Base-by-base conservation (phyloP, 2,797 vertebrate genomes). In the Erpetoichthys calabaricus region DNA sequence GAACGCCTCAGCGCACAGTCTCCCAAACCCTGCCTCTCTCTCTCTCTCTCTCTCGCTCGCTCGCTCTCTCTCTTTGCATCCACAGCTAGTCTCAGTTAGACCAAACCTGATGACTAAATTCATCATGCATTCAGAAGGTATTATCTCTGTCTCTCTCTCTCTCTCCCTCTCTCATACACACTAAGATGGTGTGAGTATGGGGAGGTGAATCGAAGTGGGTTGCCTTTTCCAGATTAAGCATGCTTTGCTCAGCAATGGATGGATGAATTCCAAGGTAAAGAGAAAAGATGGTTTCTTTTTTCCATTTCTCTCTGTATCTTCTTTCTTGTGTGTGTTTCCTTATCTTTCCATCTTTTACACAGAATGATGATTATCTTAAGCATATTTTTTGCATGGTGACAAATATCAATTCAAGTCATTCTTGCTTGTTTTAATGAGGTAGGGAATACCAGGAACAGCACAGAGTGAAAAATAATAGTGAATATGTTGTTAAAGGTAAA, bases 121-220 rank as follows among this genome's bases (percentile, higher is more conserved):
- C 89, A 86, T 86, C 84, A 79, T 83, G 86, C 85, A 85, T 89
- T 87, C 87, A 82, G 78, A 71, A 86, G 73, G 76, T 78, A 74
- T 53, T 7, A 46, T 8, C 46, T 42, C 45, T 47, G 9, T 63
- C 62, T 58, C 60, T 42, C 58, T 55, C 57, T 62, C 59, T 55
- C 72, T 59, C 69, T 70, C 9, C 56, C 69, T 67, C 57, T 54
- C 64, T 67, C 63, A 46, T 9, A 44, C 41, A 42, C 55, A 56
- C 45, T 46, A 44, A 44, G 60, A 52, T 52, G 51, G 58, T 42
- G 56, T 25, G 49, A 46, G 47, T 53, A 56, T 61, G 47, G 60
- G 62, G 59, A 55, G 56, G 25, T 52, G 41, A 5, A 47, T 4
- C 58, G 50, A 43, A 45, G 42, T 50, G 50, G 50, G 50, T 51